Percentiles rank a stretch among this genome's conserved stretches.
Conservation (phyloP, 2,797 vertebrate species). For the Scarus forsteni region DNA sequence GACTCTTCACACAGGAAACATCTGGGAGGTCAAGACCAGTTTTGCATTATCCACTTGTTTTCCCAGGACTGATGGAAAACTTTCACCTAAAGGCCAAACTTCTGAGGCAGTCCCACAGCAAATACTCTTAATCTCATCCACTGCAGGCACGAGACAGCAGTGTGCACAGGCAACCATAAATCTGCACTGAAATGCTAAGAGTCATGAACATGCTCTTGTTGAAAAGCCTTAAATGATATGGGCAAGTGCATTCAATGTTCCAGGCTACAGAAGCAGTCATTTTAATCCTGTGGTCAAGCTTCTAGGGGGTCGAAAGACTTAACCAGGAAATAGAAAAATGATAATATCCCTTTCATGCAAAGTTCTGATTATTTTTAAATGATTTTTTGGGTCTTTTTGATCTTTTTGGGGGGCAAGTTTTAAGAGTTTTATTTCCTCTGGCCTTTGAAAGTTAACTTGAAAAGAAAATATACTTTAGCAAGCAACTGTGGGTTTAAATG, state of each 20-base stretch:
- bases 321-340: not conserved
- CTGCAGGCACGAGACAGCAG: not conserved
- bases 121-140: slow-evolving; percentile 32
- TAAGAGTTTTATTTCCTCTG: not conserved
- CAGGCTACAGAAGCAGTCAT: not conserved
- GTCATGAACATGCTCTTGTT: not conserved
- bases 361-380: not conserved
- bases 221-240: not conserved
- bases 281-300: not conserved
- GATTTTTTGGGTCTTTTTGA: not conserved
- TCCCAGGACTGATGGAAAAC: slow-evolving; percentile 69
- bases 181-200: not conserved
- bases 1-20: slow-evolving; percentile 68
- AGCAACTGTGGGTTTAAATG: not conserved
- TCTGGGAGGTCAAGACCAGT: slow-evolving; percentile 63
- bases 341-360: not conserved
- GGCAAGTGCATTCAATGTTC: not conserved
- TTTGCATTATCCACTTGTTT: slow-evolving; percentile 63
- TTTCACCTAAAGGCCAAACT: slow-evolving; percentile 50
- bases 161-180: not conserved
- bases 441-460: not conserved
- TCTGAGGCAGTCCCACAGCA: slow-evolving; percentile 26
- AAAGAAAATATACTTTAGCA: not conserved
- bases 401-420: not conserved
- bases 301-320: not conserved